A percentile compares a stretch with the other conserved stretches of the same genome.
These are phyloP conservation scores for Leucophora obtusa DNA, from an alignment of 2,888 invertebrate species.

Conservation along the genomic window DNA sequence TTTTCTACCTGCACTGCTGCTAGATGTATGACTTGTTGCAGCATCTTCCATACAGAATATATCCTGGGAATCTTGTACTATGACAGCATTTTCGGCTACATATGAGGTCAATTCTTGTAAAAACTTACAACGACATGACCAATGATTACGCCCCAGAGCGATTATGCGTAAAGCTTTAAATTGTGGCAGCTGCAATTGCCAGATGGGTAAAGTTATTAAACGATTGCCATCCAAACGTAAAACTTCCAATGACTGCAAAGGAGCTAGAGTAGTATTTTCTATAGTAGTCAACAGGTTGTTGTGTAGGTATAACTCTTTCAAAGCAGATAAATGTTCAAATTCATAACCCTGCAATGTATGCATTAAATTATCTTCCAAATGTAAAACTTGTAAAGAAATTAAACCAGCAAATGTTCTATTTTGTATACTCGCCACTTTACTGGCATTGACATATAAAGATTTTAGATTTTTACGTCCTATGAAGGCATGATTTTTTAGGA, in stretches of 20 bases:
- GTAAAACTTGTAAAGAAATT: slow-evolving; percentile 88
- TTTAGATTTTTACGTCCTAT: slow-evolving; percentile 95
- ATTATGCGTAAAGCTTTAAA: slow-evolving; percentile 78
- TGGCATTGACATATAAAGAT: slow-evolving; percentile 91
- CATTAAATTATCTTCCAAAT: slow-evolving; percentile 91
- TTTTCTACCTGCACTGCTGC: slow-evolving; percentile 75
- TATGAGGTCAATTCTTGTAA: slow-evolving; percentile 90
- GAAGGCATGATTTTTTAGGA: slow-evolving; percentile 93
- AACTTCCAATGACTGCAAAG: slow-evolving; percentile 88
- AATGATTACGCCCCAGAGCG: slow-evolving; percentile 87
- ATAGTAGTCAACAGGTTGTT: slow-evolving; percentile 90
- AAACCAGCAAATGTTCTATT: slow-evolving; percentile 95
- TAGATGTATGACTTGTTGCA: slow-evolving; percentile 1
- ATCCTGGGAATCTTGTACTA: slow-evolving; percentile 88
- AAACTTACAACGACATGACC: slow-evolving; percentile 95
- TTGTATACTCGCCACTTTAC: slow-evolving; percentile 90
- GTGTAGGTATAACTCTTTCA: slow-evolving; percentile 91
- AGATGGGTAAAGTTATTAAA: slow-evolving; percentile 88
- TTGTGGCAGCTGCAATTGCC: slow-evolving; percentile 81
- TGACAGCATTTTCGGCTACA: slow-evolving; percentile 89
- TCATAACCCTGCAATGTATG: slow-evolving; percentile 90
- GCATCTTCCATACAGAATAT: slow-evolving; percentile 86
- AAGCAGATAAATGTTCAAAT: slow-evolving; percentile 88
- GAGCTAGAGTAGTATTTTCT: slow-evolving; percentile 88
- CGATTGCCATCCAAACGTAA: slow-evolving; percentile 91